phyloP scores from a whole-genome alignment of 2,113 vertebrate species.

The Cavia aperea region DNA sequence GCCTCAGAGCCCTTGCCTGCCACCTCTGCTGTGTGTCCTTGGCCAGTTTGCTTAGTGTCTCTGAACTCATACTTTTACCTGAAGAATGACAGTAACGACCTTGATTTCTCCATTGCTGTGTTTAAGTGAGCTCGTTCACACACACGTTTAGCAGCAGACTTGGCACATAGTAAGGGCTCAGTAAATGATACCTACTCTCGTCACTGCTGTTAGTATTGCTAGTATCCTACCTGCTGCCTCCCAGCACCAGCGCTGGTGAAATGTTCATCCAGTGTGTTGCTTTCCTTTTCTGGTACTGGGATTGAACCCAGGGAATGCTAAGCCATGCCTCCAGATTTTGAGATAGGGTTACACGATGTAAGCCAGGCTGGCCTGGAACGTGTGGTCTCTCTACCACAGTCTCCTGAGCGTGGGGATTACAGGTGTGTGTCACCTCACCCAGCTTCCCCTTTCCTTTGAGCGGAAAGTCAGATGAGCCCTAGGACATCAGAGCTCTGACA shows the following conservation, averaged over 20 bases:
- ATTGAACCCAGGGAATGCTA: not conserved
- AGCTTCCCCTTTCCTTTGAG: not conserved
- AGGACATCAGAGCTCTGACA: not conserved
- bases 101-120: not conserved
- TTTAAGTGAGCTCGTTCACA: not conserved
- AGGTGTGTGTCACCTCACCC: not conserved
- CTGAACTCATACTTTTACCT: not conserved
- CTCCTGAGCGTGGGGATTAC: not conserved
- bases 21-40: not conserved
- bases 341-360: not conserved
- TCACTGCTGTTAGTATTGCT: not conserved
- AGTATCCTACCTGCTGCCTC: not conserved
- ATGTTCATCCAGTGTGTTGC: not conserved
- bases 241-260: not conserved
- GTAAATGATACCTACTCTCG: not conserved
- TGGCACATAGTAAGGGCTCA: not conserved
- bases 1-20: not conserved
- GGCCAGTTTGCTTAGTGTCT: not conserved
- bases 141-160: not conserved
- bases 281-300: not conserved
- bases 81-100: not conserved
- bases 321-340: not conserved
- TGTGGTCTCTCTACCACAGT: not conserved
- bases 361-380: not conserved
- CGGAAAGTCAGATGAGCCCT: not conserved